A percentile compares a stretch with the other conserved stretches of the same genome.
Evolutionary conservation across 1,140 invertebrate genomes (phyloP).

Genomic region (Drosophila gunungcola): DNA sequence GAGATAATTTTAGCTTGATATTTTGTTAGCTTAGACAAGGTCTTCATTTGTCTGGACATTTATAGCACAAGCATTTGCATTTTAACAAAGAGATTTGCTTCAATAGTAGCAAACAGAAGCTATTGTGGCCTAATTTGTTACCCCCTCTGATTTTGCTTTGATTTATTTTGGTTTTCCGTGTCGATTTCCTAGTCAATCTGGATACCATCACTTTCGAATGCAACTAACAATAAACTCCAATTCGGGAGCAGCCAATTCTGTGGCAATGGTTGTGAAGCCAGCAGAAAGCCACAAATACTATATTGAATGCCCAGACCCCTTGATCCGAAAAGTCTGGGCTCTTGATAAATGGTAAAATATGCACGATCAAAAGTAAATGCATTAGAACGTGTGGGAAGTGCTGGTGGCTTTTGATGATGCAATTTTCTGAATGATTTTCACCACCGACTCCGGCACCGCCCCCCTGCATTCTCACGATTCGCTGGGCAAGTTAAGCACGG

Average conservation of each 20-base stretch:
- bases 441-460: not conserved
- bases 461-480: constrained; percentile 13
- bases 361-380: constrained; percentile 20
- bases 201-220: not conserved
- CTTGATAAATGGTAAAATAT: constrained; percentile 41
- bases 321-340: constrained; percentile 3
- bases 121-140: not conserved
- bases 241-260: constrained; percentile 22
- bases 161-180: not conserved
- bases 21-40: not conserved
- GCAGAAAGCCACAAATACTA: constrained; percentile 17
- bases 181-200: constrained; percentile 7
- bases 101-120: not conserved
- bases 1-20: not conserved
- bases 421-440: constrained; percentile 37
- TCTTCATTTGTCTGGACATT: not conserved
- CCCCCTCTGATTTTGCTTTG: not conserved
- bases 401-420: constrained; percentile 31
- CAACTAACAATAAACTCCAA: constrained; percentile 28
- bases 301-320: not conserved
- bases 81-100: not conserved
- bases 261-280: not conserved
- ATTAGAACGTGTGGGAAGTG: constrained; percentile 18
- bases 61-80: not conserved
- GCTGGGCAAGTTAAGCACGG: constrained; percentile 34